Conservation (phyloP, 1,140 invertebrate genomes). For the Oncopodura yosiiana region DNA sequence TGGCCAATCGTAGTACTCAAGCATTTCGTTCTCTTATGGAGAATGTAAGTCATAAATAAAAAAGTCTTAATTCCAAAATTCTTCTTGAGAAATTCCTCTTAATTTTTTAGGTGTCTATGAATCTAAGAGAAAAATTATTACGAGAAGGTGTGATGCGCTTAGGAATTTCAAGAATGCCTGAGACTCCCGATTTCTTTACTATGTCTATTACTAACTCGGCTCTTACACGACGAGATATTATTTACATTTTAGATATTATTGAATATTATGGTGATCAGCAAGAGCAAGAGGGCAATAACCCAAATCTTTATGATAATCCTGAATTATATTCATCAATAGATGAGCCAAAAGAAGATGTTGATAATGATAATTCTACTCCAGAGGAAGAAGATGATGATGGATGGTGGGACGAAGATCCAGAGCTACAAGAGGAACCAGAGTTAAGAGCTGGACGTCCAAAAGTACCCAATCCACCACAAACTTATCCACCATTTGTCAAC, state of each 20-base stretch:
- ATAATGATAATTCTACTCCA: constrained; percentile 48
- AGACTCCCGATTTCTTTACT: constrained; percentile 80
- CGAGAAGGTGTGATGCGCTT: constrained; percentile 87
- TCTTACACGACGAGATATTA: constrained; percentile 65
- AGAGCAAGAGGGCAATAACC: no score
- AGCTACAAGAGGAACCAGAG: neutral
- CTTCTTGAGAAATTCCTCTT: no score
- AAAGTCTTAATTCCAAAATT: no score
- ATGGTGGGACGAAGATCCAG: constrained; percentile 85
- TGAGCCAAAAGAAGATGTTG: constrained; percentile 61
- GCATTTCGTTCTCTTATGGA: no score
- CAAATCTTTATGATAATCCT: no score
- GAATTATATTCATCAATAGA: no score
- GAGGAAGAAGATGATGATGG: constrained; percentile 64
- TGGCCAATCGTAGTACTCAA: no score
- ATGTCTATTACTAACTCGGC: constrained; percentile 83
- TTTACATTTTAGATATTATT: constrained; percentile 74
- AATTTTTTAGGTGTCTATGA: constrained; percentile 78
- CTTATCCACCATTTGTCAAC: neutral
- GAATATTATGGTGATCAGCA: constrained; percentile 73
- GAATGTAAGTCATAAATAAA: no score
- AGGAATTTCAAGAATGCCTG: constrained; percentile 74
- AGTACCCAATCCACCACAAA: neutral
- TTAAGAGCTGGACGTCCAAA: neutral
- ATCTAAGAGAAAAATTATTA: constrained; percentile 87